Evolutionary conservation across 2,888 invertebrate genomes (phyloP), one percentile per base, ranked within the genome.

Genomic region (Chaitophorus viminalis): DNA sequence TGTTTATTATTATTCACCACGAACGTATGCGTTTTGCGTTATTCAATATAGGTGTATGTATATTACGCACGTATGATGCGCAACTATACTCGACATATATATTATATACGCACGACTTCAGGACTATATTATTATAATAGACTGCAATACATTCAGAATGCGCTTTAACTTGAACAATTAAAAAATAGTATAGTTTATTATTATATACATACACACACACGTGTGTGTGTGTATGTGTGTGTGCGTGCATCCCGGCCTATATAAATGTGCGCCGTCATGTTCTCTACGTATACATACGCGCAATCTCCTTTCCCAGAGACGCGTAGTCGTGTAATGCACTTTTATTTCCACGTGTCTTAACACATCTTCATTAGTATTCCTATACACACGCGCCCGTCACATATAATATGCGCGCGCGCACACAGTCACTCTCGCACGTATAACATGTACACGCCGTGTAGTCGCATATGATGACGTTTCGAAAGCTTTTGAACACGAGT

Each of bases 331-430:
- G 54, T 65, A 74, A 79, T 74, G 79, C 86, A 79, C 72, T 79
- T 86, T 72, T 87, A 74, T 87, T 77, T 79, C 60, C 84, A 46
- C 31, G 5, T 46, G 68, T 85, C 76, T 85, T n/a, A 31, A 79
- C 86, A 46, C 86, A 17, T 79, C 79, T 87, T 79, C 86, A 87
- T 87, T 74, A 79, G 78, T 72, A 77, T 78, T 78, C 72, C 36
- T 52, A 31, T 8, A 29, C 74, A 74, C 21, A 29, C 74, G 82
- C 21, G 52, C n/a, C 54, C 18, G 36, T 75, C n/a, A 46, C 52
- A 25, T 29, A 11, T 11, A 68, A 33, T 29, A n/a, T 29, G 25
- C 68, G 54, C 46, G 9, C 4, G 54, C 74, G 11, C 74, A 31
- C 31, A 18, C n/a, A n/a, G n/a, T n/a, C n/a, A n/a, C n/a, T n/a